phyloP scores from a whole-genome alignment of 2,797 vertebrate species.

The Scyliorhinus canicula region DNA sequence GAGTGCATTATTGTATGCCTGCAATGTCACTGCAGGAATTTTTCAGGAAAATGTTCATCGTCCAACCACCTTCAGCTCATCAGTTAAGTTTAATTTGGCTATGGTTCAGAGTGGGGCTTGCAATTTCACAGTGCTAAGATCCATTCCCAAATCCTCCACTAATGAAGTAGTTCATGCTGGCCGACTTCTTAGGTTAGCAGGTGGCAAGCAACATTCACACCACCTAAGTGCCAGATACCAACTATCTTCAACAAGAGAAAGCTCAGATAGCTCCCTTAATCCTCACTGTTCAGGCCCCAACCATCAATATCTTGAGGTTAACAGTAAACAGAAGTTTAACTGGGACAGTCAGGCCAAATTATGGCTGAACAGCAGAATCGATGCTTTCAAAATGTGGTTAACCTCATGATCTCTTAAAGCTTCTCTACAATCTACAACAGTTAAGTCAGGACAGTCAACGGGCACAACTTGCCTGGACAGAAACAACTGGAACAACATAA shows the following conservation, averaged over 20 bases:
- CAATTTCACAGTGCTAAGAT: not conserved
- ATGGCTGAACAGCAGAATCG: not conserved
- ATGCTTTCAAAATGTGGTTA: not conserved
- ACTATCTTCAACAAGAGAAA: not conserved
- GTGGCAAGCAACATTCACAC: not conserved
- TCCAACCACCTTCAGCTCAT: not conserved
- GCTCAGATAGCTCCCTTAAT: not conserved
- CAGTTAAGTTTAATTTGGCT: not conserved
- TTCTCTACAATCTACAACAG: not conserved
- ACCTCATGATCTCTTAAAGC: not conserved
- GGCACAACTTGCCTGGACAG: not conserved
- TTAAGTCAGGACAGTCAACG: not conserved
- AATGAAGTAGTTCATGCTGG: not conserved
- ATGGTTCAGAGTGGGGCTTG: not conserved
- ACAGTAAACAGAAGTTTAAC: not conserved
- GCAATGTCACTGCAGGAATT: not conserved
- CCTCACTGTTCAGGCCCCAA: not conserved
- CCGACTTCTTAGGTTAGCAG: not conserved
- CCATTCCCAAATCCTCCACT: not conserved
- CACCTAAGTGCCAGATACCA: not conserved
- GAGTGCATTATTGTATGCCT: not conserved
- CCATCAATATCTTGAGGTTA: not conserved
- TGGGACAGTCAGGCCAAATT: not conserved
- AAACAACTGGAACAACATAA: not conserved
- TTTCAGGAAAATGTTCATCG: not conserved